These are phyloP conservation scores for Polydrusus tereticollis DNA, from an alignment of 2,888 invertebrate species.

Conservation along the genomic window DNA sequence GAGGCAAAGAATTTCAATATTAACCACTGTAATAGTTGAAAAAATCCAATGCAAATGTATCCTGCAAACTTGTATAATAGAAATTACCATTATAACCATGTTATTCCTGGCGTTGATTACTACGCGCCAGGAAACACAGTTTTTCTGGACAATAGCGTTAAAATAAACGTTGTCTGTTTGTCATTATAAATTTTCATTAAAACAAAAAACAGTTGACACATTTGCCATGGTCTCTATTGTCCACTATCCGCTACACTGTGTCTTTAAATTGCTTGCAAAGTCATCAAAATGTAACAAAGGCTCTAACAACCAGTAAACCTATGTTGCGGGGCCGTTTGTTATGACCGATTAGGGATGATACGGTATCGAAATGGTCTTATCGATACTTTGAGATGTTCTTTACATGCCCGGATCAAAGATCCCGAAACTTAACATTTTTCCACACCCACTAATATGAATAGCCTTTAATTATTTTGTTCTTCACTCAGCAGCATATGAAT, in stretches of 20 bases:
- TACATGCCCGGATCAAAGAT: too few species aligned
- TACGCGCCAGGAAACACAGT: not conserved
- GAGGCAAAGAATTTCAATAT: too few species aligned
- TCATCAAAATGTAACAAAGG: slow-evolving; percentile 38
- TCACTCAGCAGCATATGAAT: not conserved
- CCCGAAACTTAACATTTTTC: too few species aligned
- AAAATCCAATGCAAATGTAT: not conserved
- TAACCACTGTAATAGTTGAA: too few species aligned
- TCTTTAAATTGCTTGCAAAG: slow-evolving; percentile 36
- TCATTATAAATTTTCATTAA: slow-evolving; percentile 12
- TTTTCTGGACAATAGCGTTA: not conserved
- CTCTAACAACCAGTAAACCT: slow-evolving; percentile 31
- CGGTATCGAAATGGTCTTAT: not conserved
- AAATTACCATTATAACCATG: not conserved
- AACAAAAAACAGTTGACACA: slow-evolving; percentile 9
- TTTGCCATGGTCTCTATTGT: slow-evolving; percentile 14
- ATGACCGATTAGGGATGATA: not conserved
- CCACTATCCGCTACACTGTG: slow-evolving; percentile 8
- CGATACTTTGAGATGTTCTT: too few species aligned
- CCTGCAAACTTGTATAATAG: too few species aligned
- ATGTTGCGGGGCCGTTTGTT: not conserved
- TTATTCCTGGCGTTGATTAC: not conserved
- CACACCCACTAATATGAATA: too few species aligned
- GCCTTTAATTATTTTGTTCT: too few species aligned
- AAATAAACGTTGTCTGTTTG: not conserved